Conservation (phyloP, 1,140 invertebrate species). For the Fopius arisanus region DNA sequence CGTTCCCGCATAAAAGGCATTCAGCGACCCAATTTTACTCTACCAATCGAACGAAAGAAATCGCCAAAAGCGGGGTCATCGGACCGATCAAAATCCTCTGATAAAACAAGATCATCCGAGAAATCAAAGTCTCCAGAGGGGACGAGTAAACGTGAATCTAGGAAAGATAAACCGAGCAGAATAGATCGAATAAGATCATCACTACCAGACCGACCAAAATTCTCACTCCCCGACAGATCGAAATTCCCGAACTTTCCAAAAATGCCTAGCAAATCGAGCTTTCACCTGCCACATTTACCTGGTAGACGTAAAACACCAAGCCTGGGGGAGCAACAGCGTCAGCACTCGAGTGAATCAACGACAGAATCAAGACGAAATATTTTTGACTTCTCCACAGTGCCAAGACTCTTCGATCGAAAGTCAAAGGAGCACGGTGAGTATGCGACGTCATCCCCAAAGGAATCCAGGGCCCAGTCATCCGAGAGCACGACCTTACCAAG, state of each 20-base stretch:
- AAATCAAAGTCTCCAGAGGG: constrained; percentile 30
- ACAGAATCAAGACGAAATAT: constrained; percentile 66
- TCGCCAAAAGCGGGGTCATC: constrained; percentile 31
- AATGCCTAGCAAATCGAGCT: constrained; percentile 48
- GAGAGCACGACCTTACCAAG: constrained; percentile 66
- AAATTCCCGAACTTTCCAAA: constrained; percentile 54
- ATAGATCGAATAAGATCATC: constrained; percentile 56
- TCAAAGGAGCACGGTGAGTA: constrained; percentile 59
- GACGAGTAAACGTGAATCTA: not conserved
- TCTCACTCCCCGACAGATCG: no score
- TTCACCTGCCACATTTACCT: constrained; percentile 47
- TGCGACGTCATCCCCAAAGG: constrained; percentile 55
- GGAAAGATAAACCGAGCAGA: constrained; percentile 46
- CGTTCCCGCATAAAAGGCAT: constrained; percentile 56
- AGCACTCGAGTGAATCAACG: constrained; percentile 62
- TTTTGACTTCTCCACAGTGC: constrained; percentile 80
- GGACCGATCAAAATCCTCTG: constrained; percentile 23
- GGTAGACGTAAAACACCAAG: constrained; percentile 48
- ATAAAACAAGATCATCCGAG: constrained; percentile 41
- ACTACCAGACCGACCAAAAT: constrained; percentile 60
- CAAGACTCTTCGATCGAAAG: constrained; percentile 75
- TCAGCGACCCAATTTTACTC: constrained; percentile 52
- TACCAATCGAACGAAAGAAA: constrained; percentile 45
- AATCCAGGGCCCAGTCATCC: constrained; percentile 53
- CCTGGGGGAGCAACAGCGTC: constrained; percentile 49